Evolutionary conservation across 2,113 vertebrate species (phyloP), one percentile per base, ranked within the genome.

Genomic region (Alouatta palliata): DNA sequence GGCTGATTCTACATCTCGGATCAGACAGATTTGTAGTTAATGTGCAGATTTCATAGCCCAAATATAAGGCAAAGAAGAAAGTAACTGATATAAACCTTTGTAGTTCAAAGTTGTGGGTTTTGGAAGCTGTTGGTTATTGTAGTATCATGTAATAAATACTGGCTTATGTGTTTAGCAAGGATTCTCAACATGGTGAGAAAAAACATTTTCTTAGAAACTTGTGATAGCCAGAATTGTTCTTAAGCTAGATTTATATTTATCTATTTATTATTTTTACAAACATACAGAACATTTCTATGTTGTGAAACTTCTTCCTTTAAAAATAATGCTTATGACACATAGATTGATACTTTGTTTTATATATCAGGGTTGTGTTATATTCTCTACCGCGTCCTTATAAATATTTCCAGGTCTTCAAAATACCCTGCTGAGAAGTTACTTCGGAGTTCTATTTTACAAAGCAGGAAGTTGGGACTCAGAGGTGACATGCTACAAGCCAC

Each of bases 341-440:
- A 77, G 92, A 30, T 4, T 75, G 30, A 35, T 30, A 66, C 6
- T 95, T 87, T 83, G 77, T 58, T 66, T 90, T 64, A 45, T 20
- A 81, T 47, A 40, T 92, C 4, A 77, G n/a, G 8, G 82, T 52
- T 45, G 12, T 87, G 12, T 82, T 71, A 37, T 32, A 76, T 70
- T 54, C 9, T 58, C 45, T 56, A 61, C 2, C 13, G 43, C 2
- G 16, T 75, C 17, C 20, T 75, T 80, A 47, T 40, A 75, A 92
- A 61, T 80, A 52, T 77, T 89, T 54, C 4, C 8, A 71, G 73
- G 27, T 80, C 45, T 97, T 88, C 32, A 56, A 64, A 76, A 82
- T 87, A 68, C 2, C 32, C 56, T 85, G 90, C 70, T 70, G 71
- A 98, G 45, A 94, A 88, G 71, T 92, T 95, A 88, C 27, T 95